Evolutionary conservation across 2,113 vertebrate genomes (phyloP), one percentile per base, ranked within the genome.

Genomic region (Corythornis cristatus): DNA sequence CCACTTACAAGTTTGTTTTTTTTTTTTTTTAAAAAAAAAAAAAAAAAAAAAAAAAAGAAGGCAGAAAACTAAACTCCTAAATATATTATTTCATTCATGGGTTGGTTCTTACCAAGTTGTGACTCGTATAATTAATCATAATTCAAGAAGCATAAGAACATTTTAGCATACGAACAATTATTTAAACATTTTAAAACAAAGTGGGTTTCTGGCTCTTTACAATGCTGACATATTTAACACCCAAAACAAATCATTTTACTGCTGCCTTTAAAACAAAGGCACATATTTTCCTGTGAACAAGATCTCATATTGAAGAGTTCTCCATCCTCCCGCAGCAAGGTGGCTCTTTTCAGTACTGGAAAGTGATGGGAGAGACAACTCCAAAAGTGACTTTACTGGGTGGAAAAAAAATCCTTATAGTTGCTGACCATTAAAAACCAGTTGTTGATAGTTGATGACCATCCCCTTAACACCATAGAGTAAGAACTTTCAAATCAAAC

Each of bases 201-300:
- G 87, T 85, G 62, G 56, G 79, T 60, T 88, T 79, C 88, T 79
- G 67, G 67, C 60, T 95, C 42, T 93, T 90, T 83, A 92, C 56
- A 93, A 58, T 68, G 71, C 35, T 90, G 87, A 90, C 75, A 87
- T 84, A 92, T 86, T 96, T 94, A 95, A 87, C 67, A 91, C n/a
- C 65, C 68, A 93, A 91, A 96, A 25, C 70, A 92, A 96, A 95
- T 93, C 86, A 50, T 93, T 93, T 83, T 92, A 94, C 43, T 65
- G 86, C 54, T 86, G 86, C 76, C 76, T 89, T 88, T 90, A 90
- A 94, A 93, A 93, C 84, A 94, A 95, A 94, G 48, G 29, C 46
- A 50, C 65, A 61, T 33, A 50, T 92, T 92, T 95, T 94, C 68
- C 80, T 56, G 70, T 0, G 0, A 70, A 40, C 2, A 0, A 89